Evolutionary conservation across 2,113 vertebrate species (phyloP), one percentile per base, ranked within the genome.

Genomic region (Poeciliopsis occidentalis): DNA sequence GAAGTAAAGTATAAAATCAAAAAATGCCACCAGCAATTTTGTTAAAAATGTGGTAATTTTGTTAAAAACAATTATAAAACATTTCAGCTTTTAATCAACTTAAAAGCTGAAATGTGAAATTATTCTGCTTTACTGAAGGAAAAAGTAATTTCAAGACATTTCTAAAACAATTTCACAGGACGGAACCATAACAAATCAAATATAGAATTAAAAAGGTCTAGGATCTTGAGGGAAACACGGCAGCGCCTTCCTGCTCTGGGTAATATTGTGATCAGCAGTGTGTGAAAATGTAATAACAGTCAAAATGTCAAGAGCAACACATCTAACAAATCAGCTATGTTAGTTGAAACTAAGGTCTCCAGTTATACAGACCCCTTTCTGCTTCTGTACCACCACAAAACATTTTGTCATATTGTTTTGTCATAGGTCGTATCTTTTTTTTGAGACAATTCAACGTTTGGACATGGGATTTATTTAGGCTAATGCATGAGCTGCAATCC

Each of bases 211-310:
- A 84, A 82, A 74, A 86, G 39, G 60, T 51, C 62, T 2, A 11
- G 37, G 44, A 37, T 75, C 64, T 76, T 15, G 15, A 13, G 39
- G 82, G 76, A 62, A 19, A 64, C 71, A 66, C 64, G 66, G 68
- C 76, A 62, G 68, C 2, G 30, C 64, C 54, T 57, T 51, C 64
- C 73, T 84, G 80, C 82, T 86, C 71, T 74, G 74, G 84, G 87
- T 85, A 83, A 81, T 78, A 89, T 84, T 87, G 81, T 29, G 71
- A 76, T 85, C 85, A 87, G 79, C 84, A 84, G 87, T 68, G 82
- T 88, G 89, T 91, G 84, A 90, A 92, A 85, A 87, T 91, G 76
- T 92, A 91, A 92, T 92, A 90, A 90, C 81, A 69, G 57, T 76
- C 76, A 69, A n/a, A 78, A 85, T 89, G 83, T 85, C 76, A 83